Evolutionary conservation across 2,113 vertebrate species (phyloP).

Genomic region (Saccopteryx leptura): DNA sequence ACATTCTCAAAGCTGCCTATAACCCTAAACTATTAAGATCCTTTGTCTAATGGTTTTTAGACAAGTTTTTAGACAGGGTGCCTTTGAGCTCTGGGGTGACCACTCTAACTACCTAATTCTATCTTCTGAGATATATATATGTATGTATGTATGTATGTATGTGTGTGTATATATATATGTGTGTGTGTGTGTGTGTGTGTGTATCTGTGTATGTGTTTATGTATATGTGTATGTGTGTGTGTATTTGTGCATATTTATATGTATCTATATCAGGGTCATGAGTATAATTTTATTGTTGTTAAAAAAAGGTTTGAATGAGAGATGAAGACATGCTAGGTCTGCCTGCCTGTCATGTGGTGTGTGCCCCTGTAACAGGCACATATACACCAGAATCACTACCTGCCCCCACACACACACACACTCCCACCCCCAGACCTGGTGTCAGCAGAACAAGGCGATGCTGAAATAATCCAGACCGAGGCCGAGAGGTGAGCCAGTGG

Average conservation of each 20-base stretch:
- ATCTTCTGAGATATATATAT: neutral
- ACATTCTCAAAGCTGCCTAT: neutral
- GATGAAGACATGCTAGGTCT: neutral
- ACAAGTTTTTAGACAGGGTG: neutral
- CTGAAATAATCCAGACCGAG: neutral
- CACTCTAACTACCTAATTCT: neutral
- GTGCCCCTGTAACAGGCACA: neutral
- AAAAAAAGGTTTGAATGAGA: neutral
- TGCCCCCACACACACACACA: neutral
- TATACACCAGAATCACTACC: neutral
- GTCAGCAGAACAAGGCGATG: neutral
- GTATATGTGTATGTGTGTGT: neutral
- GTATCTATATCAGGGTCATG: neutral
- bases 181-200: too few relatives aligned
- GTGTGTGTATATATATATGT: neutral
- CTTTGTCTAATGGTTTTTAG: neutral
- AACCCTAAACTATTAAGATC: neutral
- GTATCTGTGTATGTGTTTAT: too few relatives aligned
- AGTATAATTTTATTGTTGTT: constrained; percentile 8
- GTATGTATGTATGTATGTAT: neutral
- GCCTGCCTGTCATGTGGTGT: neutral
- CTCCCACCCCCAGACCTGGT: neutral
- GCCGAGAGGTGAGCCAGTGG: neutral
- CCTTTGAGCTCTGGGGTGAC: neutral
- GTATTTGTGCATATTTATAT: neutral